Evolutionary conservation across 2,888 invertebrate species (phyloP), one percentile per base, ranked within the genome.

Genomic region (Caenorhabditis panamensis): DNA sequence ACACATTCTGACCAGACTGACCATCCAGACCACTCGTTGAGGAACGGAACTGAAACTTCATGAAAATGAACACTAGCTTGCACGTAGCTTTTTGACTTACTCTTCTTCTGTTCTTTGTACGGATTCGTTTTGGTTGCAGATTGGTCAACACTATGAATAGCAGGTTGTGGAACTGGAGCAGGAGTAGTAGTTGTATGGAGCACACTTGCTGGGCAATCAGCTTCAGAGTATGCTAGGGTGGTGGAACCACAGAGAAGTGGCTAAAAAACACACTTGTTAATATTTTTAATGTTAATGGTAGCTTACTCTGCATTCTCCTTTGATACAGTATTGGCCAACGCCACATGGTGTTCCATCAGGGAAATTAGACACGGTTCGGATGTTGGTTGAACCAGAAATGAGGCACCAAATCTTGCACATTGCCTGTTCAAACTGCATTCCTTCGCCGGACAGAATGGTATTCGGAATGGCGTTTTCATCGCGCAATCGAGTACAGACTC

Each of bases 341-440:
- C 88, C 89, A 78, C 89, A 89, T 0, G 89, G 89, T 13, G 88
- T 87, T 36, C 89, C 89, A 66, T 89, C 89, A 8, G 89, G 89
- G 66, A 88, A 89, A 61, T 88, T 88, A 24, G 84, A 82, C 11
- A 89, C 86, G 0, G 89, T 85, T 62, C 89, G 79, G 24, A 89
- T 87, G 64, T 86, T 88, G 24, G 83, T 85, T 11, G 83, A 78
- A 18, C 73, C 64, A 9, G 82, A 63, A 9, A 85, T 64, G 4
- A 84, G 78, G 26, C 87, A 87, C 88, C 88, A 88, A 16, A 88
- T 71, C 72, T 88, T 88, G 76, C 87, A 88, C 49, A 82, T 83
- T 5, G 86, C 86, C 62, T 87, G 85, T 53, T 83, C 84, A 53
- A 85, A 88, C 41, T 88, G 87, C 58, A 87, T 76, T 24, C 87